A percentile compares a stretch with the other conserved stretches of the same genome.
phyloP scores from a whole-genome alignment of 2,113 vertebrate genomes.

The Nibea coibor region DNA sequence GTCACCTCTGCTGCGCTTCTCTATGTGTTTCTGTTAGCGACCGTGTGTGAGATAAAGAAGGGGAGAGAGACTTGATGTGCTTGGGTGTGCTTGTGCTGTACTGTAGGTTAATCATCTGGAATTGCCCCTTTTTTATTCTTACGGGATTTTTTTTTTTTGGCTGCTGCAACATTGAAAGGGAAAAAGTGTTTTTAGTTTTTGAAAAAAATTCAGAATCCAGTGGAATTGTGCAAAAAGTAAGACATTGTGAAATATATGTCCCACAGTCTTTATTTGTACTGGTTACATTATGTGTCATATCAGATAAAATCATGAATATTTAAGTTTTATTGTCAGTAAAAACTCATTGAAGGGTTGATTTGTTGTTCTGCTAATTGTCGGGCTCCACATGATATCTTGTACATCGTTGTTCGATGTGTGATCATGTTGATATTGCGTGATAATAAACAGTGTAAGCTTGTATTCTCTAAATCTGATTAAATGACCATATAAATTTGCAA shows the following conservation, averaged over 20 bases:
- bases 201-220: no score
- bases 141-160: no score
- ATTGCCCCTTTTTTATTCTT: background rate
- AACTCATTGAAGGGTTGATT: background rate
- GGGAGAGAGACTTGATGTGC: background rate
- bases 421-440: background rate
- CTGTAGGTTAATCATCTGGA: background rate
- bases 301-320: background rate
- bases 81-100: background rate
- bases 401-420: background rate
- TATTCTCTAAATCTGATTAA: background rate
- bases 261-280: background rate
- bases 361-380: background rate
- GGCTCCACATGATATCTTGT: no score
- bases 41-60: slow-evolving; percentile 12
- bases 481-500: background rate
- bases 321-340: background rate
- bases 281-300: background rate
- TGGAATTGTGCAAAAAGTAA: no score
- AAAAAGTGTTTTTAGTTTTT: no score
- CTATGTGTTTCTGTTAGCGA: slow-evolving; percentile 11
- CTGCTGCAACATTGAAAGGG: background rate
- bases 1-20: slow-evolving; percentile 38
- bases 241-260: no score
- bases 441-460: background rate